Evolutionary conservation across 2,797 vertebrate genomes (phyloP).

Genomic region (Babyrousa celebensis): DNA sequence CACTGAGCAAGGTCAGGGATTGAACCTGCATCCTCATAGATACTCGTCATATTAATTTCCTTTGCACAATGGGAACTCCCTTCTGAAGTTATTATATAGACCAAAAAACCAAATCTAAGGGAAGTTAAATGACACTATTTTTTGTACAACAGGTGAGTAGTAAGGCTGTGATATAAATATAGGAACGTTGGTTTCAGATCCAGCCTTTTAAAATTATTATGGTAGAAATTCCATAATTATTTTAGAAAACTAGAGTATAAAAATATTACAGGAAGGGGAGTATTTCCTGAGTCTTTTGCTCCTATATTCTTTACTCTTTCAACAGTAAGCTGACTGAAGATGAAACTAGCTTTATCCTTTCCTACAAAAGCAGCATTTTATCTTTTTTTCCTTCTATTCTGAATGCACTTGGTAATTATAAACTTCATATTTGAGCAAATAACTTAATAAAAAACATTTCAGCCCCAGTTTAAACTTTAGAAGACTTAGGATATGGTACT

Average conservation of each 20-base stretch:
- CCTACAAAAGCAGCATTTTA: conserved; percentile 70
- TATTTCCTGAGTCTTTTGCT: conserved; percentile 19
- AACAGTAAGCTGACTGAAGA: conserved; percentile 58
- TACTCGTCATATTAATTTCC: too few species aligned
- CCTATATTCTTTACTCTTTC: conserved; percentile 55
- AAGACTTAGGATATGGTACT: conserved; percentile 52
- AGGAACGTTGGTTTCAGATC: not conserved
- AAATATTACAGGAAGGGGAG: conserved; percentile 55
- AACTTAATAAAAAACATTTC: conserved; percentile 77
- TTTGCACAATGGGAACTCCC: too few species aligned
- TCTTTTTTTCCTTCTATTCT: conserved; percentile 36
- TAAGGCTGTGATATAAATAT: not conserved
- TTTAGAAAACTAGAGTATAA: conserved; percentile 55
- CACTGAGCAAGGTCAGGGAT: too few species aligned
- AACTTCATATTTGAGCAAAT: conserved; percentile 77
- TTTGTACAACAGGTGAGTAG: not conserved
- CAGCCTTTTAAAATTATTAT: not conserved
- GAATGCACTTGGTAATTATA: conserved; percentile 67
- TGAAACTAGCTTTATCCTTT: conserved; percentile 51
- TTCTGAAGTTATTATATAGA: not conserved
- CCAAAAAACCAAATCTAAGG: not conserved
- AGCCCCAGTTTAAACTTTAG: conserved; percentile 75
- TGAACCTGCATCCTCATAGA: too few species aligned
- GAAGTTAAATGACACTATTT: not conserved
- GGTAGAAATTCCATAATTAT: not conserved